phyloP scores from a whole-genome alignment of 2,113 vertebrate species.

The Myocastor coypus region DNA sequence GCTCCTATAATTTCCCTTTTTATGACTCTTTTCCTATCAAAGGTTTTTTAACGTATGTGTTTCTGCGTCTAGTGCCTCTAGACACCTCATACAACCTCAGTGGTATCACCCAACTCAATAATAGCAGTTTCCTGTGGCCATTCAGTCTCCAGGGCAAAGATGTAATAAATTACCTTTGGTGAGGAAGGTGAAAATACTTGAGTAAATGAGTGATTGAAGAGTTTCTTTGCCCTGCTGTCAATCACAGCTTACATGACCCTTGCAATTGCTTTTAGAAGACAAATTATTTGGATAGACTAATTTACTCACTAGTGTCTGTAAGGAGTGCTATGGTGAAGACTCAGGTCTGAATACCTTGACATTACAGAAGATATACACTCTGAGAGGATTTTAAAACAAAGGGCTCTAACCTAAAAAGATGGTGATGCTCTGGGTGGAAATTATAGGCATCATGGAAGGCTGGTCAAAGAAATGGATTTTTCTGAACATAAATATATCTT shows the following conservation, averaged over 20 bases:
- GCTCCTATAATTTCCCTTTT: neutral
- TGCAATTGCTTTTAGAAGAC: neutral
- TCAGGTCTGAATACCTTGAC: neutral
- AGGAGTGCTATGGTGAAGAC: neutral
- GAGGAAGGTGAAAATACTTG: neutral
- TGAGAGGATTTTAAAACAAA: conserved; percentile 22
- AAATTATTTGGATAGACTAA: neutral
- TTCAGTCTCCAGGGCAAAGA: neutral
- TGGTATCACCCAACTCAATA: neutral
- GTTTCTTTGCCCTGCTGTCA: neutral
- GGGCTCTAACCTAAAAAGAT: conserved; percentile 14
- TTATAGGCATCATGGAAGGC: conserved; percentile 41
- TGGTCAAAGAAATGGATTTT: conserved; percentile 60
- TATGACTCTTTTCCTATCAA: neutral
- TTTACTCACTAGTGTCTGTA: neutral
- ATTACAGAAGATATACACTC: neutral
- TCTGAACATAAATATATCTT: conserved; percentile 58
- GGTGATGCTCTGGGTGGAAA: conserved; percentile 31
- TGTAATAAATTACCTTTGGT: neutral
- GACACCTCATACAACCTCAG: neutral
- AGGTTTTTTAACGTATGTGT: neutral
- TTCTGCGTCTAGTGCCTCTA: neutral
- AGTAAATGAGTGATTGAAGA: neutral
- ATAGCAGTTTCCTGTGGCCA: neutral
- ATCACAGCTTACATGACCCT: neutral